A percentile compares a stretch with the other conserved stretches of the same genome.
Conservation (phyloP, 2,888 invertebrate species). For the Sacculina carcini region DNA sequence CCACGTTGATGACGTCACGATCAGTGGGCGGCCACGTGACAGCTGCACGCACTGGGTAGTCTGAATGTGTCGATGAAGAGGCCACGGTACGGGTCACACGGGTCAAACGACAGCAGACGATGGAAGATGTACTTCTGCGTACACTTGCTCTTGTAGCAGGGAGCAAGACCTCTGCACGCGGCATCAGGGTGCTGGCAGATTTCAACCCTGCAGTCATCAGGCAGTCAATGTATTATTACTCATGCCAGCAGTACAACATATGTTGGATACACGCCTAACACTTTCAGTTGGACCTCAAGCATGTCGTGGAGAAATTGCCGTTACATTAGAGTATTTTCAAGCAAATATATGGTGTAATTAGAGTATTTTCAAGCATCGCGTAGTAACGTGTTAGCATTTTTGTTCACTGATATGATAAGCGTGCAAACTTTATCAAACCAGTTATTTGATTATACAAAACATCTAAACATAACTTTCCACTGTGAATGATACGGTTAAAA, state of each 20-base stretch:
- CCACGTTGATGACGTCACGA: too few relatives aligned
- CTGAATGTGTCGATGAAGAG: conserved; percentile 18
- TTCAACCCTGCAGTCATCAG: conserved; percentile 11
- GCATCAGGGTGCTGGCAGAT: conserved; percentile 14
- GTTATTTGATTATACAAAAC: too few relatives aligned
- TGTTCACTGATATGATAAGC: too few relatives aligned
- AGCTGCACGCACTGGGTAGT: conserved; percentile 18
- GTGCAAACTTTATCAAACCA: not conserved
- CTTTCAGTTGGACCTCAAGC: too few relatives aligned
- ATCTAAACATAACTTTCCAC: too few relatives aligned
- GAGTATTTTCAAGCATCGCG: too few relatives aligned
- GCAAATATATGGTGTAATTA: too few relatives aligned
- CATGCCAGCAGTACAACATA: not conserved
- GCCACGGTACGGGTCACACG: conserved; percentile 16
- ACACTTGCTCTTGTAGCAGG: conserved; percentile 15
- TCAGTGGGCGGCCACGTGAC: conserved; percentile 15
- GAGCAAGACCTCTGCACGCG: conserved; percentile 15
- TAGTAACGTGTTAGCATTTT: too few relatives aligned
- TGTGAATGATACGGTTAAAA: too few relatives aligned
- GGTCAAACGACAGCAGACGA: conserved; percentile 15
- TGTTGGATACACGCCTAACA: too few relatives aligned
- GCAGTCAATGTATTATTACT: not conserved
- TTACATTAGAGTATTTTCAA: too few relatives aligned
- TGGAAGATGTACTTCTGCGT: conserved; percentile 16
- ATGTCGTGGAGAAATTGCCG: not conserved